These are phyloP conservation scores for Panagrolaimus sp. DNA, from an alignment of 1,140 invertebrate genomes.

Conservation along the genomic window DNA sequence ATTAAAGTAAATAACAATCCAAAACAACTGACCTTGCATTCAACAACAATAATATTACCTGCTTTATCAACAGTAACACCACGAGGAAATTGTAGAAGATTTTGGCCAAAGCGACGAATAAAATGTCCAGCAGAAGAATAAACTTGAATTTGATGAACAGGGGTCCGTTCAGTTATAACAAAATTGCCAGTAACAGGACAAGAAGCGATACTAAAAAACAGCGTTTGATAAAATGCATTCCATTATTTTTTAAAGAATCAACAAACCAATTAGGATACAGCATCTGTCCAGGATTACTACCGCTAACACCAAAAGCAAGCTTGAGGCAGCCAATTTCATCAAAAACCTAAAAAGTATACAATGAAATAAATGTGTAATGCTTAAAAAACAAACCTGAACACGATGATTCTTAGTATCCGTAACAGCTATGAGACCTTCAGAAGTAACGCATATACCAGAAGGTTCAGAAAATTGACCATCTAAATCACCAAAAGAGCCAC, in stretches of 20 bases:
- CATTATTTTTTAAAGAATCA: no score
- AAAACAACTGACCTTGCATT: conserved; percentile 7
- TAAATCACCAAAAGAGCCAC: neutral
- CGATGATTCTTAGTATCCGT: conserved; percentile 16
- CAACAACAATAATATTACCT: conserved; percentile 7
- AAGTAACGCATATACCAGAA: neutral
- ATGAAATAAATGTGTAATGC: neutral
- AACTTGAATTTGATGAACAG: conserved; percentile 12
- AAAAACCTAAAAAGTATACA: neutral
- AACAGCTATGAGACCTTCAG: neutral
- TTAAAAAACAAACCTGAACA: neutral
- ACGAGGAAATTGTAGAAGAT: neutral
- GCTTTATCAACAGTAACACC: neutral
- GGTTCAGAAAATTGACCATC: conserved; percentile 1
- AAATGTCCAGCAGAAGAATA: conserved; percentile 8
- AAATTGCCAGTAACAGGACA: neutral
- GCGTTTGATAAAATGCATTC: no score
- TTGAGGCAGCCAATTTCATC: neutral
- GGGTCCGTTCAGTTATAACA: conserved; percentile 11
- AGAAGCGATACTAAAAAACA: conserved; percentile 9
- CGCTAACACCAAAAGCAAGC: neutral
- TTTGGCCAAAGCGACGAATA: conserved; percentile 10
- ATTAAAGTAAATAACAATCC: no score
- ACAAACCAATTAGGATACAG: conserved; percentile 14
- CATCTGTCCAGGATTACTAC: neutral